Conservation (phyloP, 2,797 vertebrate species). For the Sarcoramphus papa region DNA sequence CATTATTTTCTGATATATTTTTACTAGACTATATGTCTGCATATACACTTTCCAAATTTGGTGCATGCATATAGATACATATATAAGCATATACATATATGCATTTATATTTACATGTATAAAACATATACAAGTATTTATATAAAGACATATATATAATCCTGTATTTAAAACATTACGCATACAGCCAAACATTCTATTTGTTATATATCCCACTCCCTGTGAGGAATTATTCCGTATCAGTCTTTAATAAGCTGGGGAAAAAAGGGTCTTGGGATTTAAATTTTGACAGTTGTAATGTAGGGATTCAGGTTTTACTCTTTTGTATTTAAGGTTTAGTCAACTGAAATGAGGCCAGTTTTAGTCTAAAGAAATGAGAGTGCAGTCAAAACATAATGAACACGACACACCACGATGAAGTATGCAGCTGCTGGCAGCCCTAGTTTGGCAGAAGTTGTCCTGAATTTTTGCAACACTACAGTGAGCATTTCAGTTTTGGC, state of each 20-base stretch:
- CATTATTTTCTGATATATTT: background rate
- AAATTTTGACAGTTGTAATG: background rate
- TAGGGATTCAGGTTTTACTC: background rate
- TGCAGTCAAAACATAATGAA: background rate
- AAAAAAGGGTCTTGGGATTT: background rate
- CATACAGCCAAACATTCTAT: background rate
- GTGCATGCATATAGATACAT: accelerated
- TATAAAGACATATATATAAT: background rate
- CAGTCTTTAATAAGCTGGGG: accelerated
- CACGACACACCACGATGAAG: accelerated
- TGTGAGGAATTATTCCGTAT: background rate
- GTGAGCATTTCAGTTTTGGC: background rate
- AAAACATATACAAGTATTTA: background rate
- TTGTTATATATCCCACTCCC: background rate
- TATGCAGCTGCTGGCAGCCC: background rate
- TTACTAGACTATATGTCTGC: background rate
- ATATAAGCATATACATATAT: background rate
- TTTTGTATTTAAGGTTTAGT: background rate
- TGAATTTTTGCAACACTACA: background rate
- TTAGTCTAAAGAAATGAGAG: background rate
- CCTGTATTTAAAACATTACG: background rate
- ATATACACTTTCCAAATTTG: background rate
- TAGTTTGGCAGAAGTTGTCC: background rate
- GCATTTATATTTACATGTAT: background rate
- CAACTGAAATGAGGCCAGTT: background rate